Conservation (phyloP, 2,113 vertebrate genomes). For the Pica pica region DNA sequence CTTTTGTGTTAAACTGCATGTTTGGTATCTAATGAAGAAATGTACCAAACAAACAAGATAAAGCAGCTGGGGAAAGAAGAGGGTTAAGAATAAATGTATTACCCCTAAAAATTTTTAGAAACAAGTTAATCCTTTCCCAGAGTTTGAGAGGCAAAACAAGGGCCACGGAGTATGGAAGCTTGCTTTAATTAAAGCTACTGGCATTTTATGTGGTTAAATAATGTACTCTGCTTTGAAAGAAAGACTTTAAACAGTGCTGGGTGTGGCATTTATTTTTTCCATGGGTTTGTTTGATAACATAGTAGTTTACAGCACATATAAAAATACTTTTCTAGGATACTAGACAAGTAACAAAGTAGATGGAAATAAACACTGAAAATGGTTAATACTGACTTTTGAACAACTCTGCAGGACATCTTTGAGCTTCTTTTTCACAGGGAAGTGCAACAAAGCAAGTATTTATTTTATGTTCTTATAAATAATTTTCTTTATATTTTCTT, state of each 20-base stretch:
- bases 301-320: not conserved
- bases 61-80: not conserved
- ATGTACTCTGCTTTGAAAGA: not conserved
- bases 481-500: not conserved
- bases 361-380: not conserved
- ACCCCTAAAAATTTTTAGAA: not conserved
- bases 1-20: not conserved
- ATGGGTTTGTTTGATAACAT: not conserved
- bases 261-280: not conserved
- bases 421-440: not conserved
- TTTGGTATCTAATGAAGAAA: not conserved
- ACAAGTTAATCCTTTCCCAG: not conserved
- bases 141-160: not conserved
- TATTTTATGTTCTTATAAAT: conserved; percentile 5
- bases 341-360: not conserved
- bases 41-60: not conserved
- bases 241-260: not conserved
- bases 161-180: not conserved
- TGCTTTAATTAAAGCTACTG: not conserved
- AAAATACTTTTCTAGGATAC: not conserved
- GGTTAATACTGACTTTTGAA: not conserved
- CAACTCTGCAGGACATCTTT: not conserved
- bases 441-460: not conserved
- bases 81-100: not conserved
- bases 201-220: not conserved